Evolutionary conservation across 2,113 vertebrate species (phyloP).

Genomic region (Lepus europaeus): DNA sequence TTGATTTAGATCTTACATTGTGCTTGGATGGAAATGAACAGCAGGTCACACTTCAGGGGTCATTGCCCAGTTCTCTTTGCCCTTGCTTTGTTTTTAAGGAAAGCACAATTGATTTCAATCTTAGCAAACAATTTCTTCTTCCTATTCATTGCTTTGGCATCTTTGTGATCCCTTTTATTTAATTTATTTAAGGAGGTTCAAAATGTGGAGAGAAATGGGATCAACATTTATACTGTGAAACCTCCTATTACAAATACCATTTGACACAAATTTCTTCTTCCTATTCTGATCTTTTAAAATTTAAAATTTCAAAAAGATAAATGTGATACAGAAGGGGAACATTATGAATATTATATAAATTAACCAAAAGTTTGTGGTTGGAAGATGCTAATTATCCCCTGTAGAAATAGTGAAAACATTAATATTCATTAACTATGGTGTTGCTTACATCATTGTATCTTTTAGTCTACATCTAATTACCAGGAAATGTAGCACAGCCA

Average conservation of each 20-base stretch:
- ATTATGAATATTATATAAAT: not conserved
- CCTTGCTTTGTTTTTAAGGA: slow-evolving; percentile 1
- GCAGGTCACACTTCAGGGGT: not conserved
- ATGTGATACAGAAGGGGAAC: not conserved
- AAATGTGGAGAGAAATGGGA: not conserved
- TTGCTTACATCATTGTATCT: not conserved
- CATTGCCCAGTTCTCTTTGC: not conserved
- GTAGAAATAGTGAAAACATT: slow-evolving; percentile 3
- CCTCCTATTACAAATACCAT: not conserved
- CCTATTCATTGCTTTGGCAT: not conserved
- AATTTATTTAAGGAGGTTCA: slow-evolving; percentile 3
- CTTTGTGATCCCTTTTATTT: not conserved
- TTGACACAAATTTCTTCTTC: not conserved
- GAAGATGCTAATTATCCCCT: slow-evolving; percentile 10
- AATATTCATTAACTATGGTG: not conserved
- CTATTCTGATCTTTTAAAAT: slow-evolving; percentile 35
- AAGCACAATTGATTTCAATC: not conserved
- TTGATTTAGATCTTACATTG: not conserved
- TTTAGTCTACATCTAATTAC: not conserved
- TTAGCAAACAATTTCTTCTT: not conserved
- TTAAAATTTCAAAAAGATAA: slow-evolving; percentile 40
- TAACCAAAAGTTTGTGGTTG: not conserved
- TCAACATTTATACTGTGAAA: not conserved
- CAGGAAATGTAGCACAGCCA: not conserved
- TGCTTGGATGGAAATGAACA: not conserved